Evolutionary conservation across 2,888 invertebrate species (phyloP), one percentile per base, ranked within the genome.

Genomic region (Psylliodes chrysocephalus): DNA sequence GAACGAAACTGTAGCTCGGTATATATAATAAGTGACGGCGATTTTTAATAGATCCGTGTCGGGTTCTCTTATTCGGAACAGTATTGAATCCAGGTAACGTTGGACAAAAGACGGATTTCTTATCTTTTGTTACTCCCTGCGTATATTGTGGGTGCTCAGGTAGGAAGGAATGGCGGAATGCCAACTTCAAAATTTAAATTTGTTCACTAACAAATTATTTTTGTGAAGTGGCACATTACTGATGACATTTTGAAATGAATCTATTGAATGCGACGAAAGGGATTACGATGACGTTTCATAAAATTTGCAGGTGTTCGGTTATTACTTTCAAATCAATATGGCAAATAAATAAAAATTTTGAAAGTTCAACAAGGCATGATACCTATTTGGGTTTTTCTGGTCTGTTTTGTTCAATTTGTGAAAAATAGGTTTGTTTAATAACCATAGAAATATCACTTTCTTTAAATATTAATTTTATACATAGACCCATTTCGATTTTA

Each of bases 131-230:
- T 79, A 75, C 74, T 72, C 67, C 73, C 66, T 66, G 65, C 35
- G 40, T 46, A 76, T 74, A 79, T 79, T 79, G 80, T 81, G 78
- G 80, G 79, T 79, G 80, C 77, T 72, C 80, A 79, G 81, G 81
- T 81, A 81, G 78, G 71, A 71, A 68, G 73, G 69, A 64, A 70
- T 63, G 68, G 73, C 61, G 70, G 73, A 76, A 75, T 76, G 72
- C 63, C 71, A 70, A 25, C 30, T 49, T 30, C 19, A 30, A 25
- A 49, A 28, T 49, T 49, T 15, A 14, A 49, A 28, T 49, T 49
- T 30, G 28, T 49, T 15, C 30, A 49, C 28, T 28, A 28, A 49
- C 49, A 49, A 49, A 70, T 67, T 59, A 69, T 49, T 55, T 10
- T 14, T 33, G 17, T 47, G 10, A n/a, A 47, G 25, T n/a, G 49